Percentiles rank a stretch among this genome's conserved stretches.
Evolutionary conservation across 53 echinoderm and acorn worm species (phyloP).

Genomic region (Zoroaster sp.): DNA sequence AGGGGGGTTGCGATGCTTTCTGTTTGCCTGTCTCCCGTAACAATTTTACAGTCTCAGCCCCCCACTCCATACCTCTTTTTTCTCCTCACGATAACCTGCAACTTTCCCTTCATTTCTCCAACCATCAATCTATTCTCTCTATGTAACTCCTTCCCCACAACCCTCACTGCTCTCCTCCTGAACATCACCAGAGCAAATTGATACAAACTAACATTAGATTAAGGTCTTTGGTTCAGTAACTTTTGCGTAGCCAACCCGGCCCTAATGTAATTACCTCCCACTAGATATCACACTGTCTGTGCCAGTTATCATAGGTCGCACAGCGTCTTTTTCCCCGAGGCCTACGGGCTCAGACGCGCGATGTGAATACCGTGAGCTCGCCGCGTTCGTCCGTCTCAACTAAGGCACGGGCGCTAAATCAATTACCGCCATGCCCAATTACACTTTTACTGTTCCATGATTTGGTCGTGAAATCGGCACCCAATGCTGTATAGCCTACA

Average conservation of each 20-base stretch:
- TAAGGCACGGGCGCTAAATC: background rate
- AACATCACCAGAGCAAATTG: conserved; percentile 9
- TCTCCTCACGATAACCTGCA: too few relatives aligned
- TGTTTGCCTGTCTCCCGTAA: too few relatives aligned
- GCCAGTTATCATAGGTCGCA: background rate
- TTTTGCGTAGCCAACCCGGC: background rate
- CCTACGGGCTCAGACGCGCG: background rate
- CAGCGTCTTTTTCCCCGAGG: background rate
- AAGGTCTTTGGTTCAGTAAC: background rate
- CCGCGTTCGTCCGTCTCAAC: background rate
- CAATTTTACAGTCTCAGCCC: too few relatives aligned
- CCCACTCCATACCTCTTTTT: too few relatives aligned
- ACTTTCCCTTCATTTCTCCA: too few relatives aligned
- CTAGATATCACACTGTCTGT: background rate
- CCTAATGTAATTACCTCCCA: background rate
- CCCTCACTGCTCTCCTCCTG: background rate
- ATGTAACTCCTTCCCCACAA: background rate
- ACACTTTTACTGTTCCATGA: background rate
- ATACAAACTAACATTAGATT: conserved; percentile 24
- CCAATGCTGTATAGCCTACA: background rate
- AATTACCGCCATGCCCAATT: background rate
- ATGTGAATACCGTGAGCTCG: too few relatives aligned
- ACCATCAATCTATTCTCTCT: too few relatives aligned
- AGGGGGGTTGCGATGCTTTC: too few relatives aligned
- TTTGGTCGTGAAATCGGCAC: background rate